Evolutionary conservation across 2,888 invertebrate genomes (phyloP), one percentile per base, ranked within the genome.

Genomic region (Folsomia candida): DNA sequence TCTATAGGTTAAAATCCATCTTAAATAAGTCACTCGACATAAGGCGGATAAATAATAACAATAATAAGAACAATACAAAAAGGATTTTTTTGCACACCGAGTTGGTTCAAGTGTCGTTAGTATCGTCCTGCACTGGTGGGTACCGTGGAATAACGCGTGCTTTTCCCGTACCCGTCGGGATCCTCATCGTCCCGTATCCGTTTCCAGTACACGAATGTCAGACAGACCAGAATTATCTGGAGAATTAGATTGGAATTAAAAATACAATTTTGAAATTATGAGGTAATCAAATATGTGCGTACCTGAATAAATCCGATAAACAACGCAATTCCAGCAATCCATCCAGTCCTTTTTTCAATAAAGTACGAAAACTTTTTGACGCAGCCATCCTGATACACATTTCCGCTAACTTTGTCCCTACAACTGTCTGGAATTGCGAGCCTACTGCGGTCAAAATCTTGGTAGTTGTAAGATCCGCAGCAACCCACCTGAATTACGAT

Each of bases 351-450:
- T 69, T 89, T 89, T 82, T 93, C 93, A 77, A 94, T 86, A 83
- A 90, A 93, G 90, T 92, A 92, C n/a, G 93, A 91, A 77, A 94
- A 84, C 81, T 92, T 92, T 75, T 93, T 92, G 1, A 93, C 90
- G 81, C 94, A 95, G 22, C 94, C 94, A 81, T 92, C 90, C 84
- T 90, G 92, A 84, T 90, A 93, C 0, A 92, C 91, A 83, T 93
- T 93, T 66, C 94, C 94, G 1, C 92, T 93, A 18, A 93, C 92
- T 0, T 91, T 89, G 83, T 94, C 93, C 11, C 94, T 87, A 81
- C 94, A 94, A 75, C 92, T 91, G 1, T 88, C 85, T 0, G 94
- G 94, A 68, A 94, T 82, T 0, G 93, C 93, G 81, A 93, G 91
- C 80, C 88, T 87, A 78, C 92, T 81, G 73, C 86, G 86, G 78